A percentile compares a stretch with the other conserved stretches of the same genome.
These are phyloP conservation scores for Drepana falcataria DNA, from an alignment of 2,888 invertebrate species.

Conservation along the genomic window DNA sequence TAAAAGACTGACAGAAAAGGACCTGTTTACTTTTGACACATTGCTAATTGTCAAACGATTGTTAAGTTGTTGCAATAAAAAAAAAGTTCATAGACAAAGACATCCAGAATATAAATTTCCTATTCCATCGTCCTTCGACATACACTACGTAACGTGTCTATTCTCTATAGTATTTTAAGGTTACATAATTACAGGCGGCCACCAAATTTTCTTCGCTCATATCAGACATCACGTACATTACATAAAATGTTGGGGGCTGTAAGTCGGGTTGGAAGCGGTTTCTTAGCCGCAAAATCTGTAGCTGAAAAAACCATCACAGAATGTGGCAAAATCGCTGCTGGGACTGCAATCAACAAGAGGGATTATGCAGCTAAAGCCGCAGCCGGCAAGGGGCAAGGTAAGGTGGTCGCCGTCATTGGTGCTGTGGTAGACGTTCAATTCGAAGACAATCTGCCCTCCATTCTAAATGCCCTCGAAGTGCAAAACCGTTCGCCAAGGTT, in stretches of 20 bases:
- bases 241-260: constrained; percentile 80
- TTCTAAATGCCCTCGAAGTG: constrained; percentile 97
- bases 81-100: too few relatives aligned
- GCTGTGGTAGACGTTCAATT: constrained; percentile 99
- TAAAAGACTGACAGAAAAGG: too few relatives aligned
- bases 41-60: too few relatives aligned
- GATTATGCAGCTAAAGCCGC: constrained; percentile 64
- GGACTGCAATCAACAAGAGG: constrained; percentile 55
- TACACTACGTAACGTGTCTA: constrained; percentile 3
- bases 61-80: too few relatives aligned
- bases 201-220: constrained; percentile 35
- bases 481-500: constrained; percentile 87
- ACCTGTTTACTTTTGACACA: too few relatives aligned
- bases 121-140: not conserved
- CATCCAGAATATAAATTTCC: too few relatives aligned
- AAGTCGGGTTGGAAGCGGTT: constrained; percentile 79
- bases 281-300: constrained; percentile 78
- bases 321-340: constrained; percentile 75
- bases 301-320: constrained; percentile 79
- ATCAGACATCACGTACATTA: constrained; percentile 24
- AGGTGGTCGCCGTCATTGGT: constrained; percentile 96
- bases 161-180: constrained; percentile 42
- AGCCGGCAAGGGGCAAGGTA: constrained; percentile 71
- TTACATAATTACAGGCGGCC: constrained; percentile 67
- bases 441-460: constrained; percentile 93